Evolutionary conservation across 2,888 invertebrate genomes (phyloP).

Genomic region (Aproaerema taeniolella): DNA sequence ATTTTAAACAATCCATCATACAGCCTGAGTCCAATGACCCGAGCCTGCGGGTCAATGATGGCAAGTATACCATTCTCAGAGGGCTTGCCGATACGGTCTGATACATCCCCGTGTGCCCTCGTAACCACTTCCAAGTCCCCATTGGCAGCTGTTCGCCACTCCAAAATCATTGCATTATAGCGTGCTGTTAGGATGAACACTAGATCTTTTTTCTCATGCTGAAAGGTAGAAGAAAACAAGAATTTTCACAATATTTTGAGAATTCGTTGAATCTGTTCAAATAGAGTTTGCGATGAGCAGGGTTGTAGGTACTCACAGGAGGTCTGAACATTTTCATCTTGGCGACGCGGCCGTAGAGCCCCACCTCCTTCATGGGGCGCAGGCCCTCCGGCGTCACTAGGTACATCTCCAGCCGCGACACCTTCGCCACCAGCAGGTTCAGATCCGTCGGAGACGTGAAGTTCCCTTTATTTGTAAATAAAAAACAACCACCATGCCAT

Average conservation of each 20-base stretch:
- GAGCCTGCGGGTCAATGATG: conserved; percentile 96
- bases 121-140: conserved; percentile 96
- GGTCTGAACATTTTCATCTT: conserved; percentile 96
- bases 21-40: conserved; percentile 95
- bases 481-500: too few relatives aligned
- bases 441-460: conserved; percentile 96
- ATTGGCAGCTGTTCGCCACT: conserved; percentile 84
- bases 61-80: conserved; percentile 97
- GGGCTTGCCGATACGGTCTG: conserved; percentile 95
- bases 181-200: conserved; percentile 95
- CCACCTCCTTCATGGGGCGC: conserved; percentile 95
- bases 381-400: conserved; percentile 97
- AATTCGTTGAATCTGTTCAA: not conserved
- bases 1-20: conserved; percentile 99
- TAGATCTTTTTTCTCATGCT: conserved; percentile 94
- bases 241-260: not conserved
- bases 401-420: conserved; percentile 95
- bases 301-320: conserved; percentile 79
- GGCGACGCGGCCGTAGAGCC: conserved; percentile 95
- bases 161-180: conserved; percentile 98
- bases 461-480: too few relatives aligned
- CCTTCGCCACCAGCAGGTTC: conserved; percentile 96
- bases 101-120: conserved; percentile 96
- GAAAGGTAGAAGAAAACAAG: conserved; percentile 30
- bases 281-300: not conserved